phyloP scores from a whole-genome alignment of 2,797 vertebrate species.

The Tadarida brasiliensis region DNA sequence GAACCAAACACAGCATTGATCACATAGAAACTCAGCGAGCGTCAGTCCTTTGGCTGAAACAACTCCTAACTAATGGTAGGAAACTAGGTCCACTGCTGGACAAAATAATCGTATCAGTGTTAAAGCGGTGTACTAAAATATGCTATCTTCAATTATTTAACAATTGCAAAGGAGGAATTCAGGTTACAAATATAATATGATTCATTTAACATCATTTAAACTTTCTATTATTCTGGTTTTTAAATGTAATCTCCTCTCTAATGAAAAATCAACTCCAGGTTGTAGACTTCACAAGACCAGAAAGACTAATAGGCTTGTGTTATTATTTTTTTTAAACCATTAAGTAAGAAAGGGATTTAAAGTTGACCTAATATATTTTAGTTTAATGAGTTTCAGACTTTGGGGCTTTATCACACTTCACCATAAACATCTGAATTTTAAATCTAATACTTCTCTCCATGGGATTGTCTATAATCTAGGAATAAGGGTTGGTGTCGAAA shows the following conservation, averaged over 20 bases:
- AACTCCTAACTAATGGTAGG: conserved; percentile 42
- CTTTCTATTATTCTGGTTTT: conserved; percentile 62
- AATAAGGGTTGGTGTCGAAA: conserved; percentile 45
- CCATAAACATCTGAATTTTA: conserved; percentile 68
- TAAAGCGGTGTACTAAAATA: conserved; percentile 13
- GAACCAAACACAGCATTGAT: conserved; percentile 20
- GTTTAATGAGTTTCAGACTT: conserved; percentile 69
- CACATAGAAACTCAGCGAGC: conserved; percentile 27
- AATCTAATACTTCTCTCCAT: conserved; percentile 45
- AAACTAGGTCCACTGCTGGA: conserved; percentile 25
- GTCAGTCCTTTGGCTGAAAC: conserved; percentile 28
- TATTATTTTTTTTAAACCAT: conserved; percentile 67
- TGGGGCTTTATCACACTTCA: conserved; percentile 67
- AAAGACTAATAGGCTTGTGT: conserved; percentile 50
- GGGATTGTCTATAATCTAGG: conserved; percentile 60
- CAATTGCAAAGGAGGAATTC: conserved; percentile 51
- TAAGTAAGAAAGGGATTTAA: conserved; percentile 64
- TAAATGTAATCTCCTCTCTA: conserved; percentile 66
- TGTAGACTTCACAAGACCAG: conserved; percentile 58
- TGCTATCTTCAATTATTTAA: conserved; percentile 69
- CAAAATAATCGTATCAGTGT: conserved; percentile 16
- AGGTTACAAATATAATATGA: conserved; percentile 54
- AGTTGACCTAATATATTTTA: conserved; percentile 59
- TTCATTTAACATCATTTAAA: conserved; percentile 60
- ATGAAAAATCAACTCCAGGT: conserved; percentile 59